A percentile compares a stretch with the other conserved stretches of the same genome.
Evolutionary conservation across 2,797 vertebrate species (phyloP).

Genomic region (Parotocinclus haroldoi): DNA sequence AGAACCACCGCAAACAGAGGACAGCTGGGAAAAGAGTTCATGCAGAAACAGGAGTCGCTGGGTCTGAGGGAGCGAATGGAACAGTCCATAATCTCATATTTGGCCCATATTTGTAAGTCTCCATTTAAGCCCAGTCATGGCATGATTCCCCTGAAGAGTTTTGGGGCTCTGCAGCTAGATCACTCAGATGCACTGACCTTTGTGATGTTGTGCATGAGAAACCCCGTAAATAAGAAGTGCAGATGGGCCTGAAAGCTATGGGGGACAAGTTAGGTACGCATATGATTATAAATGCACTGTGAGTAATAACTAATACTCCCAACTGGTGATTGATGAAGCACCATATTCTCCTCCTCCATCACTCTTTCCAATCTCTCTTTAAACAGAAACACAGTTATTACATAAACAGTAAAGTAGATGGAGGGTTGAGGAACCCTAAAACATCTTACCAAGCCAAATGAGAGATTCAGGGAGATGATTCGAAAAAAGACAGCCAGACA

Average conservation of each 20-base stretch:
- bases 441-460: background rate
- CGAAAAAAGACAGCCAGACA: background rate
- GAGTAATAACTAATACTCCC: conserved; percentile 82
- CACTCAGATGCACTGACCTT: conserved; percentile 70
- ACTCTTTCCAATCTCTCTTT: conserved; percentile 73
- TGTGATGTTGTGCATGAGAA: conserved; percentile 68
- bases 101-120: conserved; percentile 48
- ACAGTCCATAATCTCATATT: conserved; percentile 52
- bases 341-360: conserved; percentile 65
- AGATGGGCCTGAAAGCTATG: conserved; percentile 51
- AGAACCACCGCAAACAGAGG: background rate
- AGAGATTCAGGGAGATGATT: background rate
- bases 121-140: conserved; percentile 55
- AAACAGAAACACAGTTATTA: conserved; percentile 30
- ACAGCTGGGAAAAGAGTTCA: conserved; percentile 1
- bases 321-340: conserved; percentile 79
- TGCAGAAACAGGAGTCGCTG: conserved; percentile 15
- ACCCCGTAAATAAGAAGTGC: conserved; percentile 73
- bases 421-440: conserved; percentile 35
- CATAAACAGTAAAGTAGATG: background rate
- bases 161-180: conserved; percentile 13
- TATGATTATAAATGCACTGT: conserved; percentile 76
- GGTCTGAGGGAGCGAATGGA: background rate
- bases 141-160: conserved; percentile 10
- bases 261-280: conserved; percentile 47